Evolutionary conservation across 2,113 vertebrate species (phyloP).

Genomic region (Gulo gulo): DNA sequence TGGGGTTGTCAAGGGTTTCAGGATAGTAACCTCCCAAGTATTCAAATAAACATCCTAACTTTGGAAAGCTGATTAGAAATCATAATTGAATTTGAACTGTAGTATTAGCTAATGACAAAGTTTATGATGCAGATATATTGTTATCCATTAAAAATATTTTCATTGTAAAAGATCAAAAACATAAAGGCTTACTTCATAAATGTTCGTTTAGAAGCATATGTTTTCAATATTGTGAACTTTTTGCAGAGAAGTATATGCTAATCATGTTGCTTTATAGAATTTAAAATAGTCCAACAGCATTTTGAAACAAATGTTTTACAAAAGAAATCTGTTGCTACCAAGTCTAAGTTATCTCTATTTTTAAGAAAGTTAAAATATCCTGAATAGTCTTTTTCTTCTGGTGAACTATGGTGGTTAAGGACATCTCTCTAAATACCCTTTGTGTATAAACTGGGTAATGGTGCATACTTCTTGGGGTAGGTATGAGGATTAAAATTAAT

Average conservation of each 20-base stretch:
- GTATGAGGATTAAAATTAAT: neutral
- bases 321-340: neutral
- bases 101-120: constrained; percentile 50
- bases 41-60: constrained; percentile 46
- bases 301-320: constrained; percentile 55
- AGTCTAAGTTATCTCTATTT: constrained; percentile 11
- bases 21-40: neutral
- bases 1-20: neutral
- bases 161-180: constrained; percentile 46
- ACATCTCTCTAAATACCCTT: neutral
- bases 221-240: constrained; percentile 57
- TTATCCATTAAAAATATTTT: constrained; percentile 58
- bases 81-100: constrained; percentile 50
- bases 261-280: constrained; percentile 40
- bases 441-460: neutral
- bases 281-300: constrained; percentile 53
- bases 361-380: neutral
- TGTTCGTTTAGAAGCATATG: constrained; percentile 49
- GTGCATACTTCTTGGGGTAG: neutral
- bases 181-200: constrained; percentile 42
- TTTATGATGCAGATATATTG: constrained; percentile 50
- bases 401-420: neutral
- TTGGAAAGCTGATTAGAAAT: constrained; percentile 42
- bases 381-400: neutral
- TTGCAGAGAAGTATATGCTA: constrained; percentile 46